Conservation (phyloP, 2,797 vertebrate species). For the Trichosurus vulpecula region DNA sequence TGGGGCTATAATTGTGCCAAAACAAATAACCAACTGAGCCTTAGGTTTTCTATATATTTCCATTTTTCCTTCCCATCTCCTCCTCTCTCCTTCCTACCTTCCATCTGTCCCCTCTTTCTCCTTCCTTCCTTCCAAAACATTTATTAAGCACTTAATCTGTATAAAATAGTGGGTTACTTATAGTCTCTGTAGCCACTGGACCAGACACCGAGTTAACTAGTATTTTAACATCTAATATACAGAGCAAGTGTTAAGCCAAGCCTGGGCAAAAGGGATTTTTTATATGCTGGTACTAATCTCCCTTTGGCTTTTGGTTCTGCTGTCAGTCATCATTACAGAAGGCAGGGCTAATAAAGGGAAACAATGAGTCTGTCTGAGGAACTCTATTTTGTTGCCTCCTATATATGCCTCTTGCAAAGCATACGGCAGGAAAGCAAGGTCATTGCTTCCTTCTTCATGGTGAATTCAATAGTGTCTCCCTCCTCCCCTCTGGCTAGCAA, state of each 20-base stretch:
- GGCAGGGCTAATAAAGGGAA: neutral
- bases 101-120: neutral
- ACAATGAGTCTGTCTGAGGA: neutral
- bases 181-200: neutral
- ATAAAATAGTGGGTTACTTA: neutral
- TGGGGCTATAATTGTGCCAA: neutral
- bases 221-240: neutral
- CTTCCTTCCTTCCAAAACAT: neutral
- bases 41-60: neutral
- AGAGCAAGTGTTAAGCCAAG: neutral
- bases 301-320: neutral
- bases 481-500: slow-evolving; percentile 19
- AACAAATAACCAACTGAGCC: slow-evolving; percentile 44
- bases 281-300: neutral
- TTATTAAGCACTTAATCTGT: neutral
- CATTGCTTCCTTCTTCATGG: neutral
- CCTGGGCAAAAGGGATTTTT: neutral
- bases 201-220: neutral
- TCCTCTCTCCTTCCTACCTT: neutral
- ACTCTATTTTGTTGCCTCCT: neutral
- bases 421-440: neutral
- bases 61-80: slow-evolving; percentile 35
- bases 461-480: neutral
- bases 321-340: neutral
- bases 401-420: neutral